Conservation (phyloP, 2,797 vertebrate species). For the Huso huso region DNA sequence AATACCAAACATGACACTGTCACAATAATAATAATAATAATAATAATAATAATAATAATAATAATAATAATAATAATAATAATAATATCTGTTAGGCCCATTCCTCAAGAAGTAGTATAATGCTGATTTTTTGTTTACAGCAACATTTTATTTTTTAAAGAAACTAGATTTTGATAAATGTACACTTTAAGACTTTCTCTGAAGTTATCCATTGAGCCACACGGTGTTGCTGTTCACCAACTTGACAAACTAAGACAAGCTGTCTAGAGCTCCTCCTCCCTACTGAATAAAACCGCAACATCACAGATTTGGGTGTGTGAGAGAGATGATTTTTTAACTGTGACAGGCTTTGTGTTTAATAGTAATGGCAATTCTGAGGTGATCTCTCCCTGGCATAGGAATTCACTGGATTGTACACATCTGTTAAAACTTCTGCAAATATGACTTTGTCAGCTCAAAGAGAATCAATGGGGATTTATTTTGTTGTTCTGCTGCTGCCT, state of each 20-base stretch:
- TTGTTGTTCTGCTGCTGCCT: slow-evolving; percentile 18
- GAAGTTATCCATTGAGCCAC: background rate
- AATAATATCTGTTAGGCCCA: too few species aligned
- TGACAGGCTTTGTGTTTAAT: background rate
- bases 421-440: too few species aligned
- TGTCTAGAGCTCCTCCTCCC: background rate
- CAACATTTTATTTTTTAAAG: too few species aligned
- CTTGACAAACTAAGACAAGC: background rate
- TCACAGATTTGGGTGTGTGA: background rate
- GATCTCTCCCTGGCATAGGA: background rate
- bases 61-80: too few species aligned
- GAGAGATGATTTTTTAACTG: too few species aligned
- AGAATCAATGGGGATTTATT: background rate
- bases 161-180: too few species aligned
- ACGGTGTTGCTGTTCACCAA: background rate
- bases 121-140: background rate
- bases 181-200: too few species aligned
- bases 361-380: slow-evolving; percentile 20
- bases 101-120: background rate
- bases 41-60: too few species aligned
- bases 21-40: too few species aligned
- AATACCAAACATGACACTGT: too few species aligned
- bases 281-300: background rate
- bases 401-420: too few species aligned
- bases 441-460: background rate